Conservation (phyloP, 2,797 vertebrate genomes). For the Anguilla anguilla region DNA sequence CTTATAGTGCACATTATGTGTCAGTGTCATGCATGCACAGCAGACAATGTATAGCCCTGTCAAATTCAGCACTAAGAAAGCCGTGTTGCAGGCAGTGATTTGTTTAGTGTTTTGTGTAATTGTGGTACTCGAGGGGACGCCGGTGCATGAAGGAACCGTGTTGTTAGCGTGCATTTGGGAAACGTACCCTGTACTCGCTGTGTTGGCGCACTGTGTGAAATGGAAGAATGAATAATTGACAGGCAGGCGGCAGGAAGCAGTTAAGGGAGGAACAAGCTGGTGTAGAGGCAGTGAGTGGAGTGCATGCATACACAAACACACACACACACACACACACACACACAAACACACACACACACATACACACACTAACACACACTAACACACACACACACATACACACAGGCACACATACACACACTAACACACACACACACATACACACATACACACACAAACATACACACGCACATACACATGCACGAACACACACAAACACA, state of each 20-base stretch:
- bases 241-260: neutral
- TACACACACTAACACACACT: neutral
- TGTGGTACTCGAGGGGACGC: neutral
- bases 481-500: neutral
- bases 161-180: neutral
- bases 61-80: neutral
- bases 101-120: neutral
- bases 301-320: neutral
- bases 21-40: neutral
- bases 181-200: neutral
- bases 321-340: neutral
- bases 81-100: neutral
- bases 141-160: neutral
- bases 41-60: neutral
- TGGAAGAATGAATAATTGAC: neutral
- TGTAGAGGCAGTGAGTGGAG: neutral
- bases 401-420: neutral
- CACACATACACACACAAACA: neutral
- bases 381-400: neutral
- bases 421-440: neutral
- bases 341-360: neutral
- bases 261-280: neutral
- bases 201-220: neutral
- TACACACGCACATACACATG: too few species aligned
- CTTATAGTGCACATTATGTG: neutral